Conservation (phyloP, 1,140 invertebrate genomes). For the Oryctes rhinoceros region DNA sequence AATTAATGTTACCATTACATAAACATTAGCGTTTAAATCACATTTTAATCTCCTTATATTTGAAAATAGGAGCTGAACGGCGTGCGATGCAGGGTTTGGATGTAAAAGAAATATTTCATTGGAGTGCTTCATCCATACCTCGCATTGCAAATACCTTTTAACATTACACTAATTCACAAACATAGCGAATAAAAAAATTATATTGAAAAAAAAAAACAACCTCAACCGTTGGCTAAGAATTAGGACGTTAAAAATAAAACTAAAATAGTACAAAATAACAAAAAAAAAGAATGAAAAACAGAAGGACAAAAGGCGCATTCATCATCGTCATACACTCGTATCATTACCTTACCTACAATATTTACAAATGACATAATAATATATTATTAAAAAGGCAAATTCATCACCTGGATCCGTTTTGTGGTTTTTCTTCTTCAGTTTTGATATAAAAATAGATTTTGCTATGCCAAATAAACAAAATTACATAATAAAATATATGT, state of each 20-base stretch:
- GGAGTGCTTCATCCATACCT: neutral
- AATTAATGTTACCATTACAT: constrained; percentile 16
- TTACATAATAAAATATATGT: neutral
- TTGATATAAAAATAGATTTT: constrained; percentile 56
- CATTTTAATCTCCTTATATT: constrained; percentile 32
- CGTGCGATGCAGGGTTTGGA: neutral
- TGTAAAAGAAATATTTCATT: neutral
- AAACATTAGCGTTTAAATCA: constrained; percentile 39
- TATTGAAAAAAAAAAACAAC: constrained; percentile 25
- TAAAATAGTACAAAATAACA: no score
- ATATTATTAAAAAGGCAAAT: constrained; percentile 50
- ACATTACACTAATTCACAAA: constrained; percentile 35
- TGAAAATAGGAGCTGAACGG: constrained; percentile 17
- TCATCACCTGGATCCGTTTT: constrained; percentile 56
- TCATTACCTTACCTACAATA: constrained; percentile 47
- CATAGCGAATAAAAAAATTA: constrained; percentile 5
- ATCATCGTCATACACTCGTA: constrained; percentile 49
- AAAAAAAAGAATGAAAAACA: neutral
- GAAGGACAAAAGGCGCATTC: constrained; percentile 44
- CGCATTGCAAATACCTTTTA: neutral
- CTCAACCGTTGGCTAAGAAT: constrained; percentile 42
- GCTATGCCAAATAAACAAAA: constrained; percentile 3
- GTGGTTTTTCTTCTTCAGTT: constrained; percentile 48
- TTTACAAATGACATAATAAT: constrained; percentile 53
- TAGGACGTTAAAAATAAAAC: neutral